These are phyloP conservation scores for Menura novaehollandiae DNA, from an alignment of 2,113 vertebrate species.

Conservation along the genomic window DNA sequence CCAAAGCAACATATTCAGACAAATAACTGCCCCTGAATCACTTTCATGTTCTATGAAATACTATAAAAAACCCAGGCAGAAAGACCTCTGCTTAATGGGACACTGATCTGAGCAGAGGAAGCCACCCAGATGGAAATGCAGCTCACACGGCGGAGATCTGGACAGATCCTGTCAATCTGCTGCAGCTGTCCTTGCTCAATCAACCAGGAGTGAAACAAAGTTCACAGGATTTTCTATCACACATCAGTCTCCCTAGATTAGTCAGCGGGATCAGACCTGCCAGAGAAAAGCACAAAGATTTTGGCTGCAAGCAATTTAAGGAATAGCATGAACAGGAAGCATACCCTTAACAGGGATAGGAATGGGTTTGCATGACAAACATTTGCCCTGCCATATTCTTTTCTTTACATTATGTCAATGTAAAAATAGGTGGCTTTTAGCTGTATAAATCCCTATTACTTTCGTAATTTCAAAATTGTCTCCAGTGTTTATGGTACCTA, in stretches of 20 bases:
- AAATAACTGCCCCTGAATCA: accelerated
- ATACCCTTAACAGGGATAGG: neutral
- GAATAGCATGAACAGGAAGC: neutral
- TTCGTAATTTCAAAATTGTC: neutral
- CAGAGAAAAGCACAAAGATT: neutral
- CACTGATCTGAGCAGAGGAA: neutral
- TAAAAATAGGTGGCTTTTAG: neutral
- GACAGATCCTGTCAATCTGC: neutral
- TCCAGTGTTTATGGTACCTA: neutral
- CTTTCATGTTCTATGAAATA: neutral
- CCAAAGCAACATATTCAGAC: neutral
- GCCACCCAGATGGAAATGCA: neutral
- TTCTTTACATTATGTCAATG: neutral
- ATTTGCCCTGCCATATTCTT: neutral
- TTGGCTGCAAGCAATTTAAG: neutral
- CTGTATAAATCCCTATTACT: neutral
- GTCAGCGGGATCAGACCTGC: neutral
- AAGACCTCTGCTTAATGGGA: neutral
- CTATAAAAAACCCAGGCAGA: neutral
- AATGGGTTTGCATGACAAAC: neutral
- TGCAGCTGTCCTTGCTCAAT: neutral
- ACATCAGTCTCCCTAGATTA: neutral
- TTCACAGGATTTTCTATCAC: neutral
- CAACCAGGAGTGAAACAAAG: neutral
- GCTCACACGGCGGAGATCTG: neutral